Evolutionary conservation across 2,797 vertebrate genomes (phyloP).

Genomic region (Capromys pilorides): DNA sequence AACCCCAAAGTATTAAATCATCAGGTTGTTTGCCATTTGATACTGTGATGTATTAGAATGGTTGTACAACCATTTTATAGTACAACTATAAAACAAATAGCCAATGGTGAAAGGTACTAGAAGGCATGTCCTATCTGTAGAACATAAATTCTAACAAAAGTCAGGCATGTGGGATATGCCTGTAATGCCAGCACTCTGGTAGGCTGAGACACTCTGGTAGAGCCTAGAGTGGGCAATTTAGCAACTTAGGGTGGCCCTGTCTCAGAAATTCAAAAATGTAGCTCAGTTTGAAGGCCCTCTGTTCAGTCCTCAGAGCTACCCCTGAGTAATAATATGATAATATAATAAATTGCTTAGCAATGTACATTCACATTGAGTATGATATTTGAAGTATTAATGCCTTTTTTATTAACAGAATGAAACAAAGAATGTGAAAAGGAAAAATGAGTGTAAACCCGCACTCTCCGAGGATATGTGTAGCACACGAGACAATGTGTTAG

Average conservation of each 20-base stretch:
- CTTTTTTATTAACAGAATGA: constrained; percentile 66
- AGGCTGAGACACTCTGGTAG: background rate
- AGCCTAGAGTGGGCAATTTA: background rate
- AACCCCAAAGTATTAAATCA: constrained; percentile 32
- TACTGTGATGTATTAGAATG: background rate
- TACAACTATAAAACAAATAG: background rate
- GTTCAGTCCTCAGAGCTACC: background rate
- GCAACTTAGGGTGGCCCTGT: background rate
- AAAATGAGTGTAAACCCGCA: constrained; percentile 51
- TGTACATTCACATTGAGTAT: background rate
- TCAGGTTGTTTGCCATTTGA: background rate
- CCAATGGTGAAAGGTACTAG: background rate
- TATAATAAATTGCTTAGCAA: background rate
- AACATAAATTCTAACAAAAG: constrained; percentile 23
- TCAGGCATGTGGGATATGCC: background rate
- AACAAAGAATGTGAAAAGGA: constrained; percentile 47
- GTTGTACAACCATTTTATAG: too few relatives aligned
- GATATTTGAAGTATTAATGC: constrained; percentile 8
- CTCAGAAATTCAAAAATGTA: background rate
- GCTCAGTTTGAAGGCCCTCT: background rate
- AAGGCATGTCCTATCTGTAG: background rate
- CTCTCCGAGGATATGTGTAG: constrained; percentile 64
- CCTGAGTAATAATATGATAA: background rate
- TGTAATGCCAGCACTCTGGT: background rate
- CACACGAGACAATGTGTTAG: constrained; percentile 57